A percentile compares a stretch with the other conserved stretches of the same genome.
Conservation (phyloP, 2,888 invertebrate species). For the Polietes domitor region DNA sequence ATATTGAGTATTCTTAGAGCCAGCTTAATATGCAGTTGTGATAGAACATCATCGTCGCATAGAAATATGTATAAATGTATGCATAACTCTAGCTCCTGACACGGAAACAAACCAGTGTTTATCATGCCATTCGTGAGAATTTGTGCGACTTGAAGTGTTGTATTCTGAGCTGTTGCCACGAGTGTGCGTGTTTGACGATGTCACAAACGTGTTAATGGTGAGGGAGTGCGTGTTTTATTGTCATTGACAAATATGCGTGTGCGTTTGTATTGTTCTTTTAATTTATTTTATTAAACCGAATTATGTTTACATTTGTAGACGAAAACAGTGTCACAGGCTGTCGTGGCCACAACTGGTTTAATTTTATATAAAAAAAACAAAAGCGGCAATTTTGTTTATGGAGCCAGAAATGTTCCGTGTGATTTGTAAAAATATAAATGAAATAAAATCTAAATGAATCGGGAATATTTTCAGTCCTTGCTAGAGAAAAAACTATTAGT, state of each 20-base stretch:
- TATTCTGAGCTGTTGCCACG: not conserved
- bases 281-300: not conserved
- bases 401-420: no score
- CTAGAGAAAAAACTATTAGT: no score
- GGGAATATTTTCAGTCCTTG: no score
- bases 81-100: not conserved
- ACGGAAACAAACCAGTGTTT: not conserved
- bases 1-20: no score
- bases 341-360: no score
- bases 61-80: not conserved
- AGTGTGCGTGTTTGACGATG: not conserved
- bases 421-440: no score
- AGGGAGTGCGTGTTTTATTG: not conserved
- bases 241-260: not conserved
- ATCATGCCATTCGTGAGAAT: not conserved
- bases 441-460: no score
- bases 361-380: no score
- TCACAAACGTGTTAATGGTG: constrained; percentile 14
- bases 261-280: not conserved
- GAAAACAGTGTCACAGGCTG: no score
- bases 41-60: not conserved
- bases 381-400: no score
- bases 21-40: no score
- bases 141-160: not conserved
- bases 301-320: not conserved